Conservation (phyloP, 2,113 vertebrate species). For the Saguinus imperator region DNA sequence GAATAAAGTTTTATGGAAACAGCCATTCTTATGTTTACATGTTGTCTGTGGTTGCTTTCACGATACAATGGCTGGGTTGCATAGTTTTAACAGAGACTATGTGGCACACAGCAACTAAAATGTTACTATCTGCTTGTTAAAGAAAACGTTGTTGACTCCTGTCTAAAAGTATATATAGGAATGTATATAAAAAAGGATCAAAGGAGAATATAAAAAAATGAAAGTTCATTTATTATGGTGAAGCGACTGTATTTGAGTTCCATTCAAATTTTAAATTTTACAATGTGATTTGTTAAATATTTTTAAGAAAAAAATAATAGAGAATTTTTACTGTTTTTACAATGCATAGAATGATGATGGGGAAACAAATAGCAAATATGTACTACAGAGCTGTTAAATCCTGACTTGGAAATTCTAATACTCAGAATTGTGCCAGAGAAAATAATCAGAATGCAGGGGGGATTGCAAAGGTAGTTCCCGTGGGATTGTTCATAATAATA, state of each 20-base stretch:
- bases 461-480: not conserved
- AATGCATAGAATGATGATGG: not conserved
- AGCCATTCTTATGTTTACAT: not conserved
- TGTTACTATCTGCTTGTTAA: not conserved
- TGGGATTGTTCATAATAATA: not conserved
- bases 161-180: not conserved
- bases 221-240: not conserved
- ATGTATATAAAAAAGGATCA: not conserved
- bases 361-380: not conserved
- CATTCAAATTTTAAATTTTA: not conserved
- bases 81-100: not conserved
- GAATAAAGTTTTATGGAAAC: slow-evolving; percentile 32
- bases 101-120: not conserved
- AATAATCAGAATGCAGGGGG: not conserved
- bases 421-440: not conserved
- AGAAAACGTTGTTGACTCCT: not conserved
- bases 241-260: not conserved
- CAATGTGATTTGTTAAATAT: not conserved
- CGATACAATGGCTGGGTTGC: not conserved
- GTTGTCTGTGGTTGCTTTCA: not conserved
- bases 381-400: not conserved
- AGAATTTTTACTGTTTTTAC: not conserved
- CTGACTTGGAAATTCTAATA: not conserved
- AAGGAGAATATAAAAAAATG: not conserved
- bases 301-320: slow-evolving; percentile 41